A percentile compares a stretch with the other conserved stretches of the same genome.
Conservation (phyloP, 2,113 vertebrate species). For the Aplodontia rufa region DNA sequence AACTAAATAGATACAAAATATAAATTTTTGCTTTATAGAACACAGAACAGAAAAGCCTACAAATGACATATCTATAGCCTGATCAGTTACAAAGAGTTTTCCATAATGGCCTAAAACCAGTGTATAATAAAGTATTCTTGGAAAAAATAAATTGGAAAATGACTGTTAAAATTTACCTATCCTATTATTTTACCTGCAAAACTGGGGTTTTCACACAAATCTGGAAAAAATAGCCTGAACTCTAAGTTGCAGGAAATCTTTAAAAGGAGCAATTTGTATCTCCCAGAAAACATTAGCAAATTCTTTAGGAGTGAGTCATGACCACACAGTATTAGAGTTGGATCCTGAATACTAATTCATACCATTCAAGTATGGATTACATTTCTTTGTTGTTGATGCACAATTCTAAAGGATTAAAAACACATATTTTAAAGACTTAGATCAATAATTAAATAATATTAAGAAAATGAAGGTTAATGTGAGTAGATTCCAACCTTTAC, state of each 20-base stretch:
- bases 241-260: constrained; percentile 25
- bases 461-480: constrained; percentile 11
- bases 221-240: constrained; percentile 25
- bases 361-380: constrained; percentile 44
- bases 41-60: neutral
- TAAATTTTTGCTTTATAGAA: neutral
- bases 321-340: neutral
- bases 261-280: constrained; percentile 58
- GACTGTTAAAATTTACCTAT: constrained; percentile 30
- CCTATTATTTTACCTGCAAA: constrained; percentile 41
- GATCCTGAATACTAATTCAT: constrained; percentile 69
- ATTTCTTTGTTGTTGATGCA: neutral
- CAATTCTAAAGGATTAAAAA: constrained; percentile 52
- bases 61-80: neutral
- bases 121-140: neutral
- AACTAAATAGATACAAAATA: neutral
- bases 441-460: constrained; percentile 26
- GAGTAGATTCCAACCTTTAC: neutral
- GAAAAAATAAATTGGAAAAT: constrained; percentile 36
- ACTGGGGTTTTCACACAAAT: constrained; percentile 49
- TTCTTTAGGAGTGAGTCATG: constrained; percentile 71
- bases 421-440: neutral
- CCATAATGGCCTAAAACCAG: constrained; percentile 14
- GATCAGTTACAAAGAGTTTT: neutral
- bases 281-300: constrained; percentile 65